Evolutionary conservation across 2,888 invertebrate species (phyloP).

Genomic region (Cerastis rubricosa): DNA sequence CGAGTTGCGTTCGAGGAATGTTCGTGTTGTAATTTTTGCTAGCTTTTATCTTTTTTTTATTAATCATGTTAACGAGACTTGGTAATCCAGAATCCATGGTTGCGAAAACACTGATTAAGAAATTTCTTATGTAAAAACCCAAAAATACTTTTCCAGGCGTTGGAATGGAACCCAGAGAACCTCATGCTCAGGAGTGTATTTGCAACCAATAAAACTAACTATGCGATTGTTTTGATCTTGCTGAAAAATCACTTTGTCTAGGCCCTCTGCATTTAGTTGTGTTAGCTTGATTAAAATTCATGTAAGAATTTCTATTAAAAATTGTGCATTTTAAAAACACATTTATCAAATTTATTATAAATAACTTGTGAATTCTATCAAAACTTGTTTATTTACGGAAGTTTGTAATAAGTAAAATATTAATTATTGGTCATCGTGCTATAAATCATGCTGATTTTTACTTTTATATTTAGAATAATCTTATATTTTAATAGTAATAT

Average conservation of each 20-base stretch:
- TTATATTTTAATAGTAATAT: too few species aligned
- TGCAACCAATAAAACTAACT: background rate
- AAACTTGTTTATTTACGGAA: too few species aligned
- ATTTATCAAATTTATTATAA: too few species aligned
- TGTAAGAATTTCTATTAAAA: too few species aligned
- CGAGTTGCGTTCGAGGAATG: constrained; percentile 7
- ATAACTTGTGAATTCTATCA: too few species aligned
- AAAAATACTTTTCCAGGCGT: background rate
- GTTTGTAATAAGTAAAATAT: too few species aligned
- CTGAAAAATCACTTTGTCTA: background rate
- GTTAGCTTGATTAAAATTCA: too few species aligned
- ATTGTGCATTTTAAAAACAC: too few species aligned
- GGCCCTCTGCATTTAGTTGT: too few species aligned
- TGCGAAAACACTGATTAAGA: background rate
- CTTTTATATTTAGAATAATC: too few species aligned
- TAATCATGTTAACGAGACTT: background rate
- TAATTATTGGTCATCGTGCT: too few species aligned
- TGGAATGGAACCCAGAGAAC: background rate
- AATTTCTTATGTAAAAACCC: background rate
- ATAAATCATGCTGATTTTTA: too few species aligned
- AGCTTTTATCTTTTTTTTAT: background rate
- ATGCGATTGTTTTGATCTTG: background rate
- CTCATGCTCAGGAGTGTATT: background rate
- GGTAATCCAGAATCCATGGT: background rate
- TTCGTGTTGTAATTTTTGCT: background rate